Evolutionary conservation across 2,113 vertebrate species (phyloP).

Genomic region (Danionella cerebrum): DNA sequence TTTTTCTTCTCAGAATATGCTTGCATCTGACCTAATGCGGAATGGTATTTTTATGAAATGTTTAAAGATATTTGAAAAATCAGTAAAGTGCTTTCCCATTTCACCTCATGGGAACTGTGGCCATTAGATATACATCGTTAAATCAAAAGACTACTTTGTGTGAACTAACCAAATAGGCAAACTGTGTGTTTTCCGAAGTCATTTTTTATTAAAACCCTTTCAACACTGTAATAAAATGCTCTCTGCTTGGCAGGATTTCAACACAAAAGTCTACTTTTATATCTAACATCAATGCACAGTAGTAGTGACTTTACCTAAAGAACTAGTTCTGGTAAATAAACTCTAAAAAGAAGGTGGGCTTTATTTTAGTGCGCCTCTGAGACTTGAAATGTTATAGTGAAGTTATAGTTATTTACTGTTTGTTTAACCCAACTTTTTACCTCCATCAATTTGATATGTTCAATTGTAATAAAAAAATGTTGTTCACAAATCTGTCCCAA

Average conservation of each 20-base stretch:
- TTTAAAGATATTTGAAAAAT: slow-evolving; percentile 24
- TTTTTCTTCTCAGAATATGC: not conserved
- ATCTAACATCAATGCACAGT: no score
- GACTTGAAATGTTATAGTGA: no score
- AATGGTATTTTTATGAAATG: slow-evolving; percentile 18
- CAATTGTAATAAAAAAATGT: no score
- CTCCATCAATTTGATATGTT: no score
- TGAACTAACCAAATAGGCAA: slow-evolving; percentile 10
- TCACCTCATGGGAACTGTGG: slow-evolving; percentile 18
- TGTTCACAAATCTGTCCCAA: no score
- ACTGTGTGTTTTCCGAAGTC: slow-evolving; percentile 6
- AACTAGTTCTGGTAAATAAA: no score
- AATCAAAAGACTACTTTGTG: slow-evolving; percentile 15
- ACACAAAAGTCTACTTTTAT: not conserved
- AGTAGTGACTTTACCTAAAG: no score
- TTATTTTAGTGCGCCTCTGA: no score
- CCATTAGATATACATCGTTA: not conserved
- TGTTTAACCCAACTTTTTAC: no score
- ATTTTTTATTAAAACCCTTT: not conserved
- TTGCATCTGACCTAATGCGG: slow-evolving; percentile 12
- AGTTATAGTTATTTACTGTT: no score
- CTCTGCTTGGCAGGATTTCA: not conserved
- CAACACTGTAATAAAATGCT: not conserved
- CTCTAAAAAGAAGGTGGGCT: no score
- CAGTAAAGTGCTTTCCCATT: slow-evolving; percentile 19